Conservation (phyloP, 2,888 invertebrate species). For the Scaptomyza cyrtandrae region DNA sequence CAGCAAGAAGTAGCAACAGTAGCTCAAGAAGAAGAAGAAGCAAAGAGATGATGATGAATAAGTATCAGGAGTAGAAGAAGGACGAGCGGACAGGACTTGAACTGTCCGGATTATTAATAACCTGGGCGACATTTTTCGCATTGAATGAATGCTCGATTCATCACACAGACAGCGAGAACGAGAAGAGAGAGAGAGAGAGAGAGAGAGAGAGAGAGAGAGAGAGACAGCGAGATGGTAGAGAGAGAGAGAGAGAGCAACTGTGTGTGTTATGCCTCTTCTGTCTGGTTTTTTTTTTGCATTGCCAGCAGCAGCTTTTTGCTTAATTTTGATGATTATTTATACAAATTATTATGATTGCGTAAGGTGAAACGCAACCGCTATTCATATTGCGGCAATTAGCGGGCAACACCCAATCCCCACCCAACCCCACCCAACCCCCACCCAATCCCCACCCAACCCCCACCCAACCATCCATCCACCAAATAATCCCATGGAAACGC, state of each 20-base stretch:
- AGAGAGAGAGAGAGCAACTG: too few species aligned
- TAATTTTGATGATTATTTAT: conserved; percentile 73
- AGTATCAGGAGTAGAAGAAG: too few species aligned
- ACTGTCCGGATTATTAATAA: conserved; percentile 42
- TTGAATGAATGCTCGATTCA: conserved; percentile 57
- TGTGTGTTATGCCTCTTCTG: too few species aligned
- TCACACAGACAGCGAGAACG: neutral
- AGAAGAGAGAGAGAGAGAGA: neutral
- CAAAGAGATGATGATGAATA: neutral
- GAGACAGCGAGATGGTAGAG: neutral
- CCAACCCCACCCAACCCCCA: neutral
- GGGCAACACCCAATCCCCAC: conserved; percentile 5
- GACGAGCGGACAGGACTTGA: conserved; percentile 17
- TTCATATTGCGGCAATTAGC: conserved; percentile 53
- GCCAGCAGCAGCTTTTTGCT: conserved; percentile 29
- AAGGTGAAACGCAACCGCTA: conserved; percentile 35
- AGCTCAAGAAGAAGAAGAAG: neutral
- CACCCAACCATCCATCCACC: neutral
- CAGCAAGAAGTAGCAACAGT: conserved; percentile 1
- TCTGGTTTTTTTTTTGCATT: neutral
- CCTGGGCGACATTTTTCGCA: conserved; percentile 51
- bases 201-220: neutral
- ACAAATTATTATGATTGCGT: conserved; percentile 46
- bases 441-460: neutral
- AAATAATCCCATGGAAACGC: conserved; percentile 47